Base-by-base conservation (phyloP, 2,888 invertebrate species). In the Myopa testacea region DNA sequence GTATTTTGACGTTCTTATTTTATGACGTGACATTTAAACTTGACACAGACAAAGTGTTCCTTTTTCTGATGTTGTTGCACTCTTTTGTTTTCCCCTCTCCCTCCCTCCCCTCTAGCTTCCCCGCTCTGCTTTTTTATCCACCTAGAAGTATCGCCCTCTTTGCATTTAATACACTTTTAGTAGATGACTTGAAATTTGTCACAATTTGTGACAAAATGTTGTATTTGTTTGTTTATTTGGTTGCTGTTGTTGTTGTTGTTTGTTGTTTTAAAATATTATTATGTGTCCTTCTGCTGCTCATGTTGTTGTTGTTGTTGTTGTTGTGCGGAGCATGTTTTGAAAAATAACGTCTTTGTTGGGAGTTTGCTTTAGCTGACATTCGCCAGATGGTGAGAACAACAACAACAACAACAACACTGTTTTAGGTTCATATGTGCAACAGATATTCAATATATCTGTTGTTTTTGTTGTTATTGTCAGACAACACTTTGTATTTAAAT, bases 11-110 rank as follows among this genome's bases (percentile, higher is more conserved):
- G 71, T 78, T 78, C 74, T 72, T 78, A 81, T 70, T 78, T 78
- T 70, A 82, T 78, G 76, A 78, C 79, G 76, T 81, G 81, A 80
- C 81, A 82, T 82, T 82, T 81, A 80, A 81, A 82, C 81, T 81
- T 83, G 82, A 81, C 82, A 83, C 79, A 81, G 81, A 82, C 80
- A 50, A 65, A 82, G 81, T 81, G 78, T 78, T 62, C 8, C 58
- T 58, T 14, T n/a, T 58, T 3, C 16, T 58, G 58, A 5, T 58
- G 58, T n/a, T 58, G n/a, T 58, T 58, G 14, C 16, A 6, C 2
- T 5, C 6, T 8, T 58, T 3, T 14, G n/a, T n/a, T n/a, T n/a
- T 52, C 52, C 52, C 14, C n/a, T 58, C 16, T 16, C 8, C 5
- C 5, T 58, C n/a, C 14, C n/a, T 58, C 5, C n/a, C 4, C 5